Evolutionary conservation across 2,888 invertebrate genomes (phyloP), one percentile per base, ranked within the genome.

Genomic region (Orthosia gothica): DNA sequence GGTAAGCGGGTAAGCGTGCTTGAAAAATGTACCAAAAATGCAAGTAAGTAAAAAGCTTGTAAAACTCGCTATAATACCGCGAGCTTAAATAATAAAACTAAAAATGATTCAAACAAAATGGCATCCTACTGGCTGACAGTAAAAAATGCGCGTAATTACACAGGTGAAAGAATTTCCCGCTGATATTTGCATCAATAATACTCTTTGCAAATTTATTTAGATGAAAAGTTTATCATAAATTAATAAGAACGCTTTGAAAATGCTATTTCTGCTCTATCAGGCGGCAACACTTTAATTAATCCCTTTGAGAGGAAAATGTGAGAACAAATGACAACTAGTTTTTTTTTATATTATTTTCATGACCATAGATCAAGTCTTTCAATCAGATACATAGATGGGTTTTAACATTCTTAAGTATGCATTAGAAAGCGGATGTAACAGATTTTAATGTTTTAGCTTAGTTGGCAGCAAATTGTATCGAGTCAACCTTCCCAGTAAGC

Each of bases 271-370:
- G 84, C 85, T 85, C 75, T 74, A 84, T 87, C 85, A 84, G 68
- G 84, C 81, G 86, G 85, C 85, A 89, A 88, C 84, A 86, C 85
- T 89, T 83, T 90, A 87, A 91, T 90, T 90, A 90, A 90, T 91
- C 87, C 85, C 75, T 82, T 82, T 84, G 79, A 74, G 73, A 81
- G 74, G 72, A 75, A 79, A 82, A 85, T 74, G 76, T 63, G 20
- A 20, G n/a, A 84, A 75, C 61, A 81, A 64, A 68, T 62, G 40
- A 49, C 23, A 47, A 50, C 45, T 40, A 74, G 67, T 73, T 72
- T 26, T 26, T 26, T 26, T 26, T 26, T 26, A 26, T 26, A 26
- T 26, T 26, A 26, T 26, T n/a, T n/a, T 26, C 26, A 26, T 26
- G 26, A 26, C 26, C 26, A 26, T 26, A 26, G 26, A 26, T 26